phyloP scores from a whole-genome alignment of 2,888 invertebrate species.

The Gastrophysa polygoni region DNA sequence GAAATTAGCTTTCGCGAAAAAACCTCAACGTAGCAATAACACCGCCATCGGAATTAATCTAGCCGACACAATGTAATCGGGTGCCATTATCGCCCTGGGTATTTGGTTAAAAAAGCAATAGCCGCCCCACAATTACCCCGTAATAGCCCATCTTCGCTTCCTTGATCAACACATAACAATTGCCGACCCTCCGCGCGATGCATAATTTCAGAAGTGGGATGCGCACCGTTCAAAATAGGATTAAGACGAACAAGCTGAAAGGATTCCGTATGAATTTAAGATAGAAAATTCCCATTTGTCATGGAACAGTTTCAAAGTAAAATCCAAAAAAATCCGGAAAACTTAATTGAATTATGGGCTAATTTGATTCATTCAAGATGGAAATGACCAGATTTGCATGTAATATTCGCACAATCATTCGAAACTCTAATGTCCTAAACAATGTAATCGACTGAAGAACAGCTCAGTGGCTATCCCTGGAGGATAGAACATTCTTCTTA shows the following conservation, averaged over 20 bases:
- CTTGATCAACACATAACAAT: constrained; percentile 59
- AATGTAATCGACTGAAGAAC: no score
- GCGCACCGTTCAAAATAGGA: constrained; percentile 16
- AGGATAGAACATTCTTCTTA: no score
- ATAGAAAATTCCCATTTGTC: no score
- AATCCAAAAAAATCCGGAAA: no score
- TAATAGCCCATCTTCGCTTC: constrained; percentile 56
- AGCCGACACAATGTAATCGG: constrained; percentile 53
- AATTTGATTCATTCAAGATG: no score
- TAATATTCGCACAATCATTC: no score
- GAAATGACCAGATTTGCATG: no score
- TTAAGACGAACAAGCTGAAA: constrained; percentile 26
- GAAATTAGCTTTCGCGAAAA: constrained; percentile 20
- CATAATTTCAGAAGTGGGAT: constrained; percentile 39
- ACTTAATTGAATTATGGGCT: no score
- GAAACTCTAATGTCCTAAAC: no score
- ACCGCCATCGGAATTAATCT: constrained; percentile 53
- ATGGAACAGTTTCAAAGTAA: no score
- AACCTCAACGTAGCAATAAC: constrained; percentile 20
- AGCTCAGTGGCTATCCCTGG: no score
- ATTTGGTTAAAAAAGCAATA: constrained; percentile 61
- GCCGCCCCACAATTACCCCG: constrained; percentile 58
- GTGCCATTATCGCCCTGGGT: constrained; percentile 58
- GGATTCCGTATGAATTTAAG: constrained; percentile 36
- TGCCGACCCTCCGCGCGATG: constrained; percentile 46